Evolutionary conservation across 2,888 invertebrate genomes (phyloP).

Genomic region (Oscheius sp.): DNA sequence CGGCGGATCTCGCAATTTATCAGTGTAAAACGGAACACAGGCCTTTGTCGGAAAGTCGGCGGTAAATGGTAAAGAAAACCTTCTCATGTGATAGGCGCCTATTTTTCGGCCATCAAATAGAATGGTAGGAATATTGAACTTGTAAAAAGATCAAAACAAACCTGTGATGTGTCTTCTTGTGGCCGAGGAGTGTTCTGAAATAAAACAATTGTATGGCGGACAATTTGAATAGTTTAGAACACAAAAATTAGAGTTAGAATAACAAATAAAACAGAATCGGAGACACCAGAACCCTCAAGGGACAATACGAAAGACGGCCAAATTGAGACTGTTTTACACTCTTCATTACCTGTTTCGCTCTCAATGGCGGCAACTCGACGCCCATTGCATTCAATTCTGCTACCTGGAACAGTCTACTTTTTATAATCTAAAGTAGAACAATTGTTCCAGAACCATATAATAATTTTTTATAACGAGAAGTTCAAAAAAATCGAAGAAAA

Average conservation of each 20-base stretch:
- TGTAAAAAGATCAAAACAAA: neutral
- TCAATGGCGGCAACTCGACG: slow-evolving; percentile 33
- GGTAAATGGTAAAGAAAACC: no score
- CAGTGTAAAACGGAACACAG: neutral
- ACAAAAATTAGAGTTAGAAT: neutral
- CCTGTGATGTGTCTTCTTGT: slow-evolving; percentile 23
- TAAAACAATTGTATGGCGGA: neutral
- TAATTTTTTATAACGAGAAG: no score
- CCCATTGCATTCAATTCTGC: slow-evolving; percentile 36
- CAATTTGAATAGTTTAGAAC: neutral
- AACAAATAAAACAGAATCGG: neutral
- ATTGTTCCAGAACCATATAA: no score
- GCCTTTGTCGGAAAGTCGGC: no score
- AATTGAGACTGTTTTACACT: slow-evolving; percentile 31
- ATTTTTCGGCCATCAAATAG: no score
- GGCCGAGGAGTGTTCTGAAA: slow-evolving; percentile 19
- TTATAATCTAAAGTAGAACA: neutral
- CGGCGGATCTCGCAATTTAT: neutral
- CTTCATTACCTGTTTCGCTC: slow-evolving; percentile 33
- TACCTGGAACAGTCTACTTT: slow-evolving; percentile 25
- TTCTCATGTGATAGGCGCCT: no score
- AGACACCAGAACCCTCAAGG: neutral
- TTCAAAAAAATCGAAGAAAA: neutral
- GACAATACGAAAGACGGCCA: neutral
- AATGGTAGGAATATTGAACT: neutral